Percentiles rank a stretch among this genome's conserved stretches.
phyloP scores from a whole-genome alignment of 2,888 invertebrate genomes.

The Cepaea hortensis region DNA sequence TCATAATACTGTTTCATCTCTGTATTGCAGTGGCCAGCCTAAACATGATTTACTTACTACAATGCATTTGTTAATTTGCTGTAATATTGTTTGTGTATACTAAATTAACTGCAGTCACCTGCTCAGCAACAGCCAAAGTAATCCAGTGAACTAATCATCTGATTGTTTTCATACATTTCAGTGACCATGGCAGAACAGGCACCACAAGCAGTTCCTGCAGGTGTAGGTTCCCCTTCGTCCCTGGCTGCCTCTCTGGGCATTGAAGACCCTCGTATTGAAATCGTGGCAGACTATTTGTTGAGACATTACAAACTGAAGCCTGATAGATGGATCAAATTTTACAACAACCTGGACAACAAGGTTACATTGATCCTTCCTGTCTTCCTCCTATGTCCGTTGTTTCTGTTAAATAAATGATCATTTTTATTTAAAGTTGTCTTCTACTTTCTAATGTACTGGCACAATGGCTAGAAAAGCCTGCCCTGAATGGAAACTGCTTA shows the following conservation, averaged over 20 bases:
- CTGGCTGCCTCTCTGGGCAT: constrained; percentile 38
- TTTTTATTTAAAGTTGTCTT: background rate
- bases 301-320: constrained; percentile 41
- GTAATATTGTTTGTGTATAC: too few relatives aligned
- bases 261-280: constrained; percentile 43
- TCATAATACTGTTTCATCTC: too few relatives aligned
- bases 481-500: too few relatives aligned
- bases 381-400: constrained; percentile 32
- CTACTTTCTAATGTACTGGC: too few relatives aligned
- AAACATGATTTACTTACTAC: too few relatives aligned
- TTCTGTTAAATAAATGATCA: constrained; percentile 34
- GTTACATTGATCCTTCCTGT: background rate
- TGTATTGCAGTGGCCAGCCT: too few relatives aligned
- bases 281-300: constrained; percentile 40
- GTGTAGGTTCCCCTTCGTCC: constrained; percentile 25
- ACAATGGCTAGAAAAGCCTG: too few relatives aligned
- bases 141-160: background rate
- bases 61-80: too few relatives aligned
- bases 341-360: constrained; percentile 42
- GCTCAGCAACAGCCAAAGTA: too few relatives aligned
- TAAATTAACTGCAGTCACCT: too few relatives aligned
- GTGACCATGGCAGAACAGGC: constrained; percentile 4
- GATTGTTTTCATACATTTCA: constrained; percentile 31
- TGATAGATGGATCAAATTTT: constrained; percentile 49
- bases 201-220: background rate